These are phyloP conservation scores for Scolopax bukidnonensis DNA, from an alignment of 2,797 vertebrate genomes.

Conservation along the genomic window DNA sequence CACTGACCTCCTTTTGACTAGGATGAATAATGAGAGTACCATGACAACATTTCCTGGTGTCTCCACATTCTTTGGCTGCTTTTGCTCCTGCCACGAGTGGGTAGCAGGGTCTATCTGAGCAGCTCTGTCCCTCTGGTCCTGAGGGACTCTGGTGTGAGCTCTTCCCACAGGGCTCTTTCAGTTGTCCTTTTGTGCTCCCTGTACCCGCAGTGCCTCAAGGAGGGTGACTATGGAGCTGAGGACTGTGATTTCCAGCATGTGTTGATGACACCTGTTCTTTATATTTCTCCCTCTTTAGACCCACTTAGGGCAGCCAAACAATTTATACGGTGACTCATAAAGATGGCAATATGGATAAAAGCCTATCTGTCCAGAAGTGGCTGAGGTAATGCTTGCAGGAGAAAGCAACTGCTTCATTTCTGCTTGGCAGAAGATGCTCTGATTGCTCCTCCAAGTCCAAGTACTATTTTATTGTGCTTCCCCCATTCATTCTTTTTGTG, in stretches of 20 bases:
- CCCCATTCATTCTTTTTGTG: background rate
- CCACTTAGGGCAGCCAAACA: background rate
- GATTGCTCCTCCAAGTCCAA: background rate
- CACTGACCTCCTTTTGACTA: background rate
- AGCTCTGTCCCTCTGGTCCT: background rate
- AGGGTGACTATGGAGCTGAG: background rate
- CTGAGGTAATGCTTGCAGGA: conserved; percentile 49
- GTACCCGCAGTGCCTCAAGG: background rate
- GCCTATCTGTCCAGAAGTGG: conserved; percentile 20
- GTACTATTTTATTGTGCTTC: background rate
- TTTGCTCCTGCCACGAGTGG: background rate
- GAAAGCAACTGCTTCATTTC: conserved; percentile 18
- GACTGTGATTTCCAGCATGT: background rate
- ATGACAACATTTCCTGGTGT: background rate
- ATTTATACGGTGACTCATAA: conserved; percentile 16
- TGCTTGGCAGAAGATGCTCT: conserved; percentile 1
- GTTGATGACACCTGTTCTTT: background rate
- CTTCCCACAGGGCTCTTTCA: accelerated
- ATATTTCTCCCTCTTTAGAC: background rate
- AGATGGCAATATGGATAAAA: conserved; percentile 41
- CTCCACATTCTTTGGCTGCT: background rate
- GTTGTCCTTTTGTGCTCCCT: background rate
- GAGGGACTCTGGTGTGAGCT: background rate
- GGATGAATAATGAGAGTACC: background rate
- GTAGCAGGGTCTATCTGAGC: background rate